Percentiles rank a stretch among this genome's conserved stretches.
Evolutionary conservation across 2,888 invertebrate genomes (phyloP).

Genomic region (Ceramica pisi): DNA sequence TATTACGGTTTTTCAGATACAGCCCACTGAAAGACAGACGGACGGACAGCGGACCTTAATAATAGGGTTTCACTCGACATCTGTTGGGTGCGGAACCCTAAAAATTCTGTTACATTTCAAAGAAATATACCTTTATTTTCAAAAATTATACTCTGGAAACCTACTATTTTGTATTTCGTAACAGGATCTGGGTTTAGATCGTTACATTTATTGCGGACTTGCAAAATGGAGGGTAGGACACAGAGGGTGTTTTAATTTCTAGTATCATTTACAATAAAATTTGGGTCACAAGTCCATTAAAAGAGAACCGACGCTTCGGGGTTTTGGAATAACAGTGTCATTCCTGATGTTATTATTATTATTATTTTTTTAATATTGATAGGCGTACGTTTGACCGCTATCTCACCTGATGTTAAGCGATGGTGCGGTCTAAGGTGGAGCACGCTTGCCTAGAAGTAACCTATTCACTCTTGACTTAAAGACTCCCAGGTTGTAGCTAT

Average conservation of each 20-base stretch:
- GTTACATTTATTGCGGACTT: constrained; percentile 55
- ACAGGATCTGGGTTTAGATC: constrained; percentile 42
- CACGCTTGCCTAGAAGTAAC: too few species aligned
- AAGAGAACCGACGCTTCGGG: constrained; percentile 16
- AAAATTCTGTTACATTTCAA: constrained; percentile 1
- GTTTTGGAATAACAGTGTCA: constrained; percentile 17
- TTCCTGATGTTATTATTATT: constrained; percentile 5
- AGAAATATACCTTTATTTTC: background rate
- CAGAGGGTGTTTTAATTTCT: constrained; percentile 58
- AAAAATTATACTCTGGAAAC: constrained; percentile 19
- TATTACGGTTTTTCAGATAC: too few species aligned
- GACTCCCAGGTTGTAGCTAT: too few species aligned
- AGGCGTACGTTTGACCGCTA: too few species aligned
- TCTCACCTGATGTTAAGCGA: too few species aligned
- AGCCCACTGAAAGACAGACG: too few species aligned
- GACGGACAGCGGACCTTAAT: too few species aligned
- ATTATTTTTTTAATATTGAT: too few species aligned
- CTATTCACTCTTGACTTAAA: too few species aligned
- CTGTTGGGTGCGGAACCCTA: too few species aligned
- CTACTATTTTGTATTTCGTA: constrained; percentile 45
- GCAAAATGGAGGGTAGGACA: constrained; percentile 45
- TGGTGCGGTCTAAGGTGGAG: too few species aligned
- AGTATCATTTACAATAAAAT: constrained; percentile 54
- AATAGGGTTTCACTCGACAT: too few species aligned
- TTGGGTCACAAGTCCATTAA: constrained; percentile 41